These are phyloP conservation scores for Latrodectus hesperus DNA, from an alignment of 2,888 invertebrate genomes.

Conservation along the genomic window DNA sequence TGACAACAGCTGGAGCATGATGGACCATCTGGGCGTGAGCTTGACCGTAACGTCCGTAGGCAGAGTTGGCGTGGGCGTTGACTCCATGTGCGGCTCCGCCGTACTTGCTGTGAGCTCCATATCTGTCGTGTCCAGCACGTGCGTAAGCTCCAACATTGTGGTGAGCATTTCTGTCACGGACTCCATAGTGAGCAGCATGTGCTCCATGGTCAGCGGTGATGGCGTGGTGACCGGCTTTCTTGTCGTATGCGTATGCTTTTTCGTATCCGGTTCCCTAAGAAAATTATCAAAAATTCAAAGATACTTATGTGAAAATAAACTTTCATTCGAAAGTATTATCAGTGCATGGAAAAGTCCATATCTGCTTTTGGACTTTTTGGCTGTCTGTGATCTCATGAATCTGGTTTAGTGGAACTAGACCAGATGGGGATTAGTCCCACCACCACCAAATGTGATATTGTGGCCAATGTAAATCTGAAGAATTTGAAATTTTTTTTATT, in stretches of 20 bases:
- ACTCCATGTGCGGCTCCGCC: conserved; percentile 48
- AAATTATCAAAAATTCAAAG: no score
- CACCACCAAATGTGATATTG: no score
- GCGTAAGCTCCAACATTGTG: conserved; percentile 61
- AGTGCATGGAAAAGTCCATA: no score
- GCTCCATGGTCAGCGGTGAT: conserved; percentile 63
- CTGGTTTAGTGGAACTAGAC: no score
- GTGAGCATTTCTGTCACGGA: conserved; percentile 51
- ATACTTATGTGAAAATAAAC: no score
- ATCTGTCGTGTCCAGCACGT: conserved; percentile 60
- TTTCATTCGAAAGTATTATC: no score
- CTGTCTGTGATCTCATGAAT: no score
- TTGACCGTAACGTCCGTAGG: conserved; percentile 56
- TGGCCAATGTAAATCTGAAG: no score
- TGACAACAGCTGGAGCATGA: conserved; percentile 4
- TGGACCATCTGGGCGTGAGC: conserved; percentile 54
- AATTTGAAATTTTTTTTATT: no score
- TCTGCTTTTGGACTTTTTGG: no score
- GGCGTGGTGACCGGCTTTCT: conserved; percentile 66
- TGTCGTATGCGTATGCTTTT: conserved; percentile 67
- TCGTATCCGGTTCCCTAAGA: conserved; percentile 62
- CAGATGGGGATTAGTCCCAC: no score
- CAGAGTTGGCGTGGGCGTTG: conserved; percentile 41
- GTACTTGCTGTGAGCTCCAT: conserved; percentile 59
- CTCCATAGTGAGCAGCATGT: conserved; percentile 47